These are phyloP conservation scores for Mustela lutreola DNA, from an alignment of 2,113 vertebrate genomes.

Conservation along the genomic window DNA sequence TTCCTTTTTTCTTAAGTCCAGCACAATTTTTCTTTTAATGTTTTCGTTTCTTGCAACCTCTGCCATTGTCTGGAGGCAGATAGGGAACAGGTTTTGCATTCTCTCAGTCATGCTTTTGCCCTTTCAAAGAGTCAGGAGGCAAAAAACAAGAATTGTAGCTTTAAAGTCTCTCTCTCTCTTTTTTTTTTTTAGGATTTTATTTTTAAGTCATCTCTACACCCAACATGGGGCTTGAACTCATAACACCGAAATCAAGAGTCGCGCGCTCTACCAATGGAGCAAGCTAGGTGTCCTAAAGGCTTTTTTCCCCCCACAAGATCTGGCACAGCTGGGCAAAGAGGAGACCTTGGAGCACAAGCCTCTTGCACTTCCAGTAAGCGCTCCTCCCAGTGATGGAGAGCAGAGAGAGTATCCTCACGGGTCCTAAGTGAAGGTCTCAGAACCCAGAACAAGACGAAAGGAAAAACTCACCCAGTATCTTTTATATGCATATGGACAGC, in stretches of 20 bases:
- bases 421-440: neutral
- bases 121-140: neutral
- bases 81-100: neutral
- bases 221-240: neutral
- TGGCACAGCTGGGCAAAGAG: neutral
- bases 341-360: neutral
- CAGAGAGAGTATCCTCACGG: neutral
- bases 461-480: neutral
- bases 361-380: neutral
- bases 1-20: neutral
- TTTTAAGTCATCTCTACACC: neutral
- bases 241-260: neutral
- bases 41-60: neutral
- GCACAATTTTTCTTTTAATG: neutral
- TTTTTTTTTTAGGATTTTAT: neutral
- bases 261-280: rapidly evolving
- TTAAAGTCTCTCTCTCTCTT: neutral
- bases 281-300: neutral
- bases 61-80: neutral
- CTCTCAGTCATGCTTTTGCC: neutral
- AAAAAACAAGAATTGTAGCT: neutral
- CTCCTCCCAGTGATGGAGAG: neutral
- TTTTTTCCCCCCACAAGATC: neutral
- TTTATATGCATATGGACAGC: neutral
- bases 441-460: neutral